Base-by-base conservation (phyloP, 2,113 vertebrate genomes). In the Nansenia antarctica region DNA sequence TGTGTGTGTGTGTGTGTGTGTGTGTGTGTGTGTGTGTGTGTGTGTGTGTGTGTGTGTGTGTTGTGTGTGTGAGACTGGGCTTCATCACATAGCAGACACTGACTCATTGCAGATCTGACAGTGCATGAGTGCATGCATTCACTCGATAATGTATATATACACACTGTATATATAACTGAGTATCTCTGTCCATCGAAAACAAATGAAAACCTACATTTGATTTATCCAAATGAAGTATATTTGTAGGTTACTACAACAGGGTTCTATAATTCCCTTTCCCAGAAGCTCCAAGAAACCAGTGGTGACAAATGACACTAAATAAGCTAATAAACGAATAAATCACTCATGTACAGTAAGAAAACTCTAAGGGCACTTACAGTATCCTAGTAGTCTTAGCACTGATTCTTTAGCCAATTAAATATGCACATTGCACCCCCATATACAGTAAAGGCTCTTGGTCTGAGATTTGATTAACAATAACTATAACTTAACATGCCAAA, bases 221-320 rank as follows among this genome's bases (percentile, higher is more conserved):
- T 49, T 49, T 6, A 14, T 22, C n/a, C 54, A 57, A 14, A 30
- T 30, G 54, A 58, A 18, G 15, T 18, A 58, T 11, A 55, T 14
- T 31, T 6, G 29, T 29, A 31, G 27, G 12, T 58, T 58, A 27
- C 26, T 27, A 22, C 29, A 18, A 5, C 18, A 30, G 29, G n/a
- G 30, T 15, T 58, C 15, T 15, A 58, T n/a, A n/a, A n/a, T n/a
- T n/a, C n/a, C n/a, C n/a, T n/a, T 26, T 58, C 29, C 18, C 18
- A n/a, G 18, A 52, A 55, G 31, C 39, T 29, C 62, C 39, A 62
- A 70, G 37, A 71, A 66, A 71, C 68, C 34, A 24, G 30, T 59
- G 35, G 65, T 54, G 57, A 70, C 69, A 71, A 67, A 34, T 55
- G 58, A 67, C 74, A 76, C 55, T 45, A 62, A 27, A n/a, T n/a